These are phyloP conservation scores for Schizothorax lantsangensis DNA, from an alignment of 2,797 vertebrate genomes.

Conservation along the genomic window DNA sequence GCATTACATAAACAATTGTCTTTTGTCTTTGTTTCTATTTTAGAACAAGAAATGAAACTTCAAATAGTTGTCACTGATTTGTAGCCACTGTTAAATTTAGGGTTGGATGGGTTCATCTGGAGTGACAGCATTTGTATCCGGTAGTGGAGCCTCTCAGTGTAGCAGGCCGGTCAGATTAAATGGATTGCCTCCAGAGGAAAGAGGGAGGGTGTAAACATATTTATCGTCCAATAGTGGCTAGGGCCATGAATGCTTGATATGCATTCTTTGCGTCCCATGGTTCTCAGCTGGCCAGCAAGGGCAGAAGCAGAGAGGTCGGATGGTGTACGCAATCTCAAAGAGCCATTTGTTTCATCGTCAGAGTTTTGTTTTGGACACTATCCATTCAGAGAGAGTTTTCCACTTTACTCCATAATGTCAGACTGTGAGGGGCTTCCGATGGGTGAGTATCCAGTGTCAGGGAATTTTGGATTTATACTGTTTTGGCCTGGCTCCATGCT, in stretches of 20 bases:
- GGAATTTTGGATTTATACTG: slow-evolving; percentile 58
- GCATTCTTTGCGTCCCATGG: slow-evolving; percentile 81
- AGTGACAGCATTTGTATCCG: slow-evolving; percentile 45
- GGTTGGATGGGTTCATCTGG: slow-evolving; percentile 28
- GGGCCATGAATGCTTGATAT: slow-evolving; percentile 79
- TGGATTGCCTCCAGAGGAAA: slow-evolving; percentile 72
- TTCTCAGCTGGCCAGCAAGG: slow-evolving; percentile 57
- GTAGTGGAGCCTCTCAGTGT: slow-evolving; percentile 48
- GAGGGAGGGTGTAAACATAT: slow-evolving; percentile 86
- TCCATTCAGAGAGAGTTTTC: slow-evolving; percentile 52
- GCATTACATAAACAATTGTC: not conserved
- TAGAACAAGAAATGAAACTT: slow-evolving; percentile 6
- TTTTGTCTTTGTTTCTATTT: not conserved
- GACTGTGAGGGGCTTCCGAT: slow-evolving; percentile 91
- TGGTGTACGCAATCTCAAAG: slow-evolving; percentile 64
- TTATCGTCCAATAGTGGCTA: slow-evolving; percentile 91
- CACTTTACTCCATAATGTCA: slow-evolving; percentile 82
- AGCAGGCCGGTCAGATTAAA: slow-evolving; percentile 58
- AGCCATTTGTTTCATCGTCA: slow-evolving; percentile 46
- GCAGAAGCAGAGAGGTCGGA: slow-evolving; percentile 74
- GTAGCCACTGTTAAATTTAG: slow-evolving; percentile 26
- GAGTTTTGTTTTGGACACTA: slow-evolving; percentile 52
- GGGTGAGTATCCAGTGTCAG: slow-evolving; percentile 81
- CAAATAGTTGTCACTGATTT: not conserved
- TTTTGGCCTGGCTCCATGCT: slow-evolving; percentile 58